Base-by-base conservation (phyloP, 1,140 invertebrate genomes). In the Orussus abietinus region DNA sequence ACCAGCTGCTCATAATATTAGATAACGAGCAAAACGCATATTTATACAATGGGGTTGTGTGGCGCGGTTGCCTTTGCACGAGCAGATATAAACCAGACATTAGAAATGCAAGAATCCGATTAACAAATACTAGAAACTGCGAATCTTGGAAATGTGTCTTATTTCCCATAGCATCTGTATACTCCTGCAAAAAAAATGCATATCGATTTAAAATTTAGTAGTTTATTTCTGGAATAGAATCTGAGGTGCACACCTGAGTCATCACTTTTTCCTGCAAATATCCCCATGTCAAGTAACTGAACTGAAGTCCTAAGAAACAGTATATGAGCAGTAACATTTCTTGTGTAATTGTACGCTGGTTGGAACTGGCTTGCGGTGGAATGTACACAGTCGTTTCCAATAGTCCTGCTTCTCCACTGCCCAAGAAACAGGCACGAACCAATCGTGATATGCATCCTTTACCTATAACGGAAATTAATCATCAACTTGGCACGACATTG, bases 1-100 rank as follows among this genome's bases (percentile, higher is more conserved):
- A 98, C 96, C 96, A 99, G 26, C 92, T 95, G 65, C 94, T 97
- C 80, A 99, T 85, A 44, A 98, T 93, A 72, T 99, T 99, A 11
- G 93, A 96, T 53, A 99, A 84, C 1, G 95, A 96, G 65, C 92
- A 93, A 75, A 88, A 98, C 0, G 88, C 89, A 75, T 98, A 98
- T 75, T 96, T 93, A 69, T 97, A 98, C 2, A 98, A 75, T 3
- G 96, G 96, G 34, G 90, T 86, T 29, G 77, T 77, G 56, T 92
- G 84, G 4, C 82, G 73, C 4, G 87, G 82, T 49, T 88, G 82
- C 31, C 82, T 66, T 42, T 76, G 72, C 48, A 79, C 70, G 15
- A 81, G 53, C 41, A 83, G 68, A 54, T 82, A 82, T 9, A 71
- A 53, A 11, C 80, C 77, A 7, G 89, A 84, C 46, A 92, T 81